Evolutionary conservation across 2,888 invertebrate species (phyloP).

Genomic region (Pristionchus mayeri): DNA sequence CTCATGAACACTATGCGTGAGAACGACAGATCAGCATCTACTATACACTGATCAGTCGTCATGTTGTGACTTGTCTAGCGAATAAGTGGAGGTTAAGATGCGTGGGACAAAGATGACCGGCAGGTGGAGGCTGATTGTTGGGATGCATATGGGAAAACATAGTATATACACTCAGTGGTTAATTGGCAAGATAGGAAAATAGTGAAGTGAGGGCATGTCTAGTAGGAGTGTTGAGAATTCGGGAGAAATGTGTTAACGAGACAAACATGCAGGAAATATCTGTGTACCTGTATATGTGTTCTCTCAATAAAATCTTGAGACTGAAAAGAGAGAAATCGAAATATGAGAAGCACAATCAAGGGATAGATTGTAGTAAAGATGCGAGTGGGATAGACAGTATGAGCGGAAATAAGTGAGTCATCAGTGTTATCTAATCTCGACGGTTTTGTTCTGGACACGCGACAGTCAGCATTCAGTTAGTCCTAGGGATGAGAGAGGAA

Average conservation of each 20-base stretch:
- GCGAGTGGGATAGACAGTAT: constrained; percentile 31
- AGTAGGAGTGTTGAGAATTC: not conserved
- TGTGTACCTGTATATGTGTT: constrained; percentile 49
- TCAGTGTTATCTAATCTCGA: constrained; percentile 30
- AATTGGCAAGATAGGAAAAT: constrained; percentile 22
- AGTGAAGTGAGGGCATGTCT: constrained; percentile 25
- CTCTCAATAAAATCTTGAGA: constrained; percentile 51
- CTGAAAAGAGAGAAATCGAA: constrained; percentile 45
- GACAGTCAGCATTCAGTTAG: constrained; percentile 33
- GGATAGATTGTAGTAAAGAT: constrained; percentile 35
- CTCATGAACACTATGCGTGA: constrained; percentile 22
- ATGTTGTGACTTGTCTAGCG: constrained; percentile 14
- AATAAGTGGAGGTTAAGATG: constrained; percentile 24
- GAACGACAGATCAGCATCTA: constrained; percentile 44
- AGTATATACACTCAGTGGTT: constrained; percentile 23
- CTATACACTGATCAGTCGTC: constrained; percentile 20
- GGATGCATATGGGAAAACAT: not conserved
- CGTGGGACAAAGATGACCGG: not conserved
- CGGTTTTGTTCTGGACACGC: constrained; percentile 6
- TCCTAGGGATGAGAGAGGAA: not conserved
- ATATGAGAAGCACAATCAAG: constrained; percentile 36
- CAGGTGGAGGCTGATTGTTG: constrained; percentile 5
- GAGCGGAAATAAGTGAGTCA: constrained; percentile 40
- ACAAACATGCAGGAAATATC: constrained; percentile 25
- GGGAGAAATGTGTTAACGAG: constrained; percentile 31